Evolutionary conservation across 2,888 invertebrate species (phyloP), one percentile per base, ranked within the genome.

Genomic region (Heliconius sara): DNA sequence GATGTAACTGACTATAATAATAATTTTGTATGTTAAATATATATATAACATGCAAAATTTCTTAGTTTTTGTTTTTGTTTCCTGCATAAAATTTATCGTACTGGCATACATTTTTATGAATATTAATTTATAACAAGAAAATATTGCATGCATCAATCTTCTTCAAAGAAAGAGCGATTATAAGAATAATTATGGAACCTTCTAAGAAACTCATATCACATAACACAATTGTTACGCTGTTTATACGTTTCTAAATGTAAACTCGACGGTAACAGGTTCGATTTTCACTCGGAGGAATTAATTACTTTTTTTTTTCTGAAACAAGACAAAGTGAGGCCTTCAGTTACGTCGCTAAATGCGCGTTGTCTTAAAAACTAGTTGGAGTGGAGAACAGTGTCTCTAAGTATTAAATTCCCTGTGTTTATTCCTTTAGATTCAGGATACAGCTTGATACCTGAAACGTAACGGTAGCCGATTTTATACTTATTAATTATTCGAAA

Each of bases 71-170:
- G 70, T 70, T 70, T 68, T 70, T 16, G 25, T 43, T 43, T 25
- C 25, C 39, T 25, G 25, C 43, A 70, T 47, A 70, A 70, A 70
- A 70, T 70, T 19, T 47, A 70, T 70, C 16, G 19, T 43, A 47
- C 70, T 47, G 70, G 43, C 70, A 70, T 47, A 70, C 70, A 70
- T 70, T 70, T 70, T 70, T 70, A 47, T 30, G 47, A 47, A 70
- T 70, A 70, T 70, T 47, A 70, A 70, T 70, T 70, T 70, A 43
- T 70, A 70, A 70, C 70, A 70, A 70, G 70, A 70, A 70, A 70
- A 70, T 70, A 70, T 70, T 43, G 25, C 70, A 47, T 0, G 43
- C 70, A 70, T 70, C 70, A 70, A 70, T 70, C 70, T 70, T 70
- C 70, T 70, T 70, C 70, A 70, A 70, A 70, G 70, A 47, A 43